Base-by-base conservation (phyloP, 2,113 vertebrate genomes). In the Pseudolaguvia tuberculata region DNA sequence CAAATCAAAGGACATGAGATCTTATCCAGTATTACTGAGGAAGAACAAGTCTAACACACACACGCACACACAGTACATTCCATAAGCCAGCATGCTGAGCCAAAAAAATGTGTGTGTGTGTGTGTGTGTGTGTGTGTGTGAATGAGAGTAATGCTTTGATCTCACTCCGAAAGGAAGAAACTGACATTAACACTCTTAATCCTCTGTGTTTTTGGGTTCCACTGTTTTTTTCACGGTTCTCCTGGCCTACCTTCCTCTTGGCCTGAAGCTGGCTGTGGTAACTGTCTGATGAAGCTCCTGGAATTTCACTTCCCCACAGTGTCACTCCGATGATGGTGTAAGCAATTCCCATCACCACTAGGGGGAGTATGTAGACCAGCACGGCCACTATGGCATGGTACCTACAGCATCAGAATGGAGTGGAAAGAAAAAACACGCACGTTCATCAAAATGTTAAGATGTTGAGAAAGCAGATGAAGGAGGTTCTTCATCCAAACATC, bases 231-330 rank as follows among this genome's bases (percentile, higher is more conserved):
- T n/a, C n/a, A n/a, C n/a, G n/a, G n/a, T n/a, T n/a, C n/a, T n/a
- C n/a, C n/a, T n/a, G 31, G 6, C 58, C 57, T 90, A 94, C 94
- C 94, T 94, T 95, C 82, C 94, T 91, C 77, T 95, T 95, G 29
- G 94, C 93, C 79, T 88, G 89, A 47, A 95, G 92, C 68, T 95
- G 94, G 72, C 92, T 92, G 0, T 92, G 93, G 11, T 94, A 95
- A 70, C 91, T 94, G 80, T 94, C 55, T 20, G 90, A 93, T 20
- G 94, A 93, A 42, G 94, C 93, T 0, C 93, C 94, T 25, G 94
- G 94, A 84, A 95, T 93, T 80, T 92, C 91, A 81, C 91, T 92
- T 82, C 92, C 94, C 94, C 94, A 95, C 35, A 95, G 88, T 0
- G 90, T 94, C 70, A 92, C 82, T 81, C 93, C 93, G 29, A 94